Evolutionary conservation across 1,140 invertebrate species (phyloP), one percentile per base, ranked within the genome.

Genomic region (Phymorhynchus buccinoides): DNA sequence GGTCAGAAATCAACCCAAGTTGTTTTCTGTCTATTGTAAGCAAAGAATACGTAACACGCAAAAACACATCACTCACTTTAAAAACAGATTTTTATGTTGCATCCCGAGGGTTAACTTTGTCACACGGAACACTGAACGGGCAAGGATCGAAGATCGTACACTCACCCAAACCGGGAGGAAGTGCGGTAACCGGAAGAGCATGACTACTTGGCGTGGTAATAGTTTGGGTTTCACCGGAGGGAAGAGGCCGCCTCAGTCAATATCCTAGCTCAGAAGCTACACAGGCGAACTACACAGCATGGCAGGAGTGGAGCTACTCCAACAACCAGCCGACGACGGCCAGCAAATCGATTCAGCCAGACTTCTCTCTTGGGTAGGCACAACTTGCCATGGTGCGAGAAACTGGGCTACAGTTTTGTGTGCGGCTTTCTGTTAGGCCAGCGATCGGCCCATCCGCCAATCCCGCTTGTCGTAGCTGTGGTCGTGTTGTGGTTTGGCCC

Each of bases 291-390:
- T 4, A 44, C 4, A 42, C 81, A 42, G 62, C 37, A 83, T 83
- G 81, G 81, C 62, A 16, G 66, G n/a, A 73, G 30, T 66, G 0
- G 44, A n/a, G 3, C 4, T 35, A 4, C n/a, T 30, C 41, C 77
- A 39, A 41, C 77, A 30, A 79, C 32, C 77, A 14, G 37, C 81
- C 41, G 16, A 30, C 1, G 16, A 30, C 1, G 62, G 39, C 35
- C 22, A 73, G 44, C 52, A 32, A n/a, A 83, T 83, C 80, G 81
- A 83, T 83, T 83, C 81, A 16, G 56, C 41, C 39, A 56, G 35
- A 27, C 62, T 83, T 73, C 81, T 83, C 12, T 71, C 81, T 22
- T 83, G 81, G 81, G 81, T 83, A 83, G 73, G 44, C n/a, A n/a
- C n/a, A n/a, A n/a, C n/a, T n/a, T 71, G 62, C 41, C 18, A 30